A percentile compares a stretch with the other conserved stretches of the same genome.
Evolutionary conservation across 2,797 vertebrate species (phyloP).

Genomic region (Cryptoprocta ferox): DNA sequence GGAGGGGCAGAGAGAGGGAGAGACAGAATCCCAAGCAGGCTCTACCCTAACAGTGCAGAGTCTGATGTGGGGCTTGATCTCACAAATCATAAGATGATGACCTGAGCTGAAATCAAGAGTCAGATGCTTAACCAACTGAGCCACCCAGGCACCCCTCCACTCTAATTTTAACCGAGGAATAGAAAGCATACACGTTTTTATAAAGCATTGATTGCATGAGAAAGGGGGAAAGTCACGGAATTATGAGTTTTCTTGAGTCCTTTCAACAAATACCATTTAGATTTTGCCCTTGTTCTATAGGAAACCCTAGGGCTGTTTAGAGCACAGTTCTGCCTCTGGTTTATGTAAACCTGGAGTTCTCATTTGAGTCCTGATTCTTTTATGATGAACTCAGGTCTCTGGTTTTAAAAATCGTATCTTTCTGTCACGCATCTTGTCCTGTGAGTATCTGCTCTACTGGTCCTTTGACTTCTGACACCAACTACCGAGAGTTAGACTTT

Average conservation of each 20-base stretch:
- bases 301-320: not conserved
- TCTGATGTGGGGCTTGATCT: too few relatives aligned
- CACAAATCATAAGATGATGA: too few relatives aligned
- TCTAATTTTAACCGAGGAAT: too few relatives aligned
- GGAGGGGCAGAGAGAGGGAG: too few relatives aligned
- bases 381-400: not conserved
- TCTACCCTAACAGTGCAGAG: too few relatives aligned
- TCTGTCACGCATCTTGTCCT: not conserved
- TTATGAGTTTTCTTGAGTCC: not conserved
- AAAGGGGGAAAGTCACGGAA: not conserved
- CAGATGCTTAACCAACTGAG: too few relatives aligned
- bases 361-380: not conserved
- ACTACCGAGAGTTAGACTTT: not conserved
- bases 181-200: not conserved
- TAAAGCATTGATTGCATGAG: not conserved
- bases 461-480: not conserved
- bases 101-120: too few relatives aligned
- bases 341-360: not conserved
- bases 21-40: too few relatives aligned
- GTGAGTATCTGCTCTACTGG: not conserved
- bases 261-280: not conserved
- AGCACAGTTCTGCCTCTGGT: not conserved
- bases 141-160: too few relatives aligned
- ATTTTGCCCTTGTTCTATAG: not conserved
- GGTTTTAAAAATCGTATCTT: not conserved